These are phyloP conservation scores for Oxyteleia sp. DNA, from an alignment of 2,888 invertebrate species.

Conservation along the genomic window DNA sequence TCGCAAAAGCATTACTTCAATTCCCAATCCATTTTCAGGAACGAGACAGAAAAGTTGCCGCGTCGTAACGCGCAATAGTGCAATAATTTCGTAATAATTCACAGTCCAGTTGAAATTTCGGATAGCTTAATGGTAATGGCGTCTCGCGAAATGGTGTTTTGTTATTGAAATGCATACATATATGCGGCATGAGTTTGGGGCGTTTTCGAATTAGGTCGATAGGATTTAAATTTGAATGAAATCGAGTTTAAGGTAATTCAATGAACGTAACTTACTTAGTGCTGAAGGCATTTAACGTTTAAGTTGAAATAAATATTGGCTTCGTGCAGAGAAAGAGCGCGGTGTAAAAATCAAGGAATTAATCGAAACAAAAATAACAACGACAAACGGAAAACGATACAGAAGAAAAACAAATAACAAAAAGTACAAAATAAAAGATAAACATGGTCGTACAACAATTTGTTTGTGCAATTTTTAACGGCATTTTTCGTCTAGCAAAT, in stretches of 20 bases:
- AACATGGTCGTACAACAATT: too few species aligned
- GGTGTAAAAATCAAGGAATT: neutral
- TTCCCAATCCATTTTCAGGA: neutral
- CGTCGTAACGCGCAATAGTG: conserved; percentile 1
- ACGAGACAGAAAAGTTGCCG: conserved; percentile 8
- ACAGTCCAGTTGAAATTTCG: conserved; percentile 44
- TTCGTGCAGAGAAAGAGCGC: neutral
- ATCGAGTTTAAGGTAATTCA: conserved; percentile 57
- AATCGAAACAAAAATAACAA: too few species aligned
- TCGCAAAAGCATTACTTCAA: conserved; percentile 1
- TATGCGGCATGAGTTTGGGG: conserved; percentile 17
- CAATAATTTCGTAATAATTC: conserved; percentile 34
- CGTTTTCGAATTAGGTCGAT: conserved; percentile 57
- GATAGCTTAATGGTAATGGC: conserved; percentile 42
- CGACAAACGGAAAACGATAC: too few species aligned
- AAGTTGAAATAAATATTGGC: conserved; percentile 14
- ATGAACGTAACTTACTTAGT: conserved; percentile 49
- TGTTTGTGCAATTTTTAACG: too few species aligned
- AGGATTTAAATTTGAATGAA: conserved; percentile 66
- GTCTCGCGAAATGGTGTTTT: conserved; percentile 41
- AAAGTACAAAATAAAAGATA: too few species aligned
- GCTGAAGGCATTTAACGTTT: conserved; percentile 42
- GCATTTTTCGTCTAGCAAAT: too few species aligned
- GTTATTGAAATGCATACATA: conserved; percentile 53
- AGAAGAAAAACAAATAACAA: too few species aligned